Conservation (phyloP, 2,113 vertebrate species). For the Xyrauchen texanus region DNA sequence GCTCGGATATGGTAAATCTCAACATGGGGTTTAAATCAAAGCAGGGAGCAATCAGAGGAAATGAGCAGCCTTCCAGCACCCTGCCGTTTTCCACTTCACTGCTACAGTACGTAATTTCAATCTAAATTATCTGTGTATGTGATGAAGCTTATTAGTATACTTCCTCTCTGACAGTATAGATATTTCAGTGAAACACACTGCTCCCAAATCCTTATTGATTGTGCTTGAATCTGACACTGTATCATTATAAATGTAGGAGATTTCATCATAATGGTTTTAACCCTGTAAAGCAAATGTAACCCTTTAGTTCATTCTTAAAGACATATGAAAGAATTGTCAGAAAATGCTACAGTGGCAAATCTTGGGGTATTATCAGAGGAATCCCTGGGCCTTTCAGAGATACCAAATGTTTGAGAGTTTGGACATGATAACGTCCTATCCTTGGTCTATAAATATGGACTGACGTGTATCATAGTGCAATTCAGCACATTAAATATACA, state of each 20-base stretch:
- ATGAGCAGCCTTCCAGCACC: background rate
- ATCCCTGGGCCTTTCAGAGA: too few species aligned
- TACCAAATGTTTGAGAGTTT: too few species aligned
- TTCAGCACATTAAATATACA: too few species aligned
- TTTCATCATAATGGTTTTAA: background rate
- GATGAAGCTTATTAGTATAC: background rate
- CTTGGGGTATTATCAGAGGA: too few species aligned
- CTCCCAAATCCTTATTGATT: background rate
- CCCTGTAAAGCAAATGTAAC: too few species aligned
- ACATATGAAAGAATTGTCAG: too few species aligned
- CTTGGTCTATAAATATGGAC: too few species aligned
- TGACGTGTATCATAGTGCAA: too few species aligned
- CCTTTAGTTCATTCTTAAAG: too few species aligned
- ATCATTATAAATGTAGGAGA: background rate
- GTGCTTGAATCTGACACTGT: conserved; percentile 6
- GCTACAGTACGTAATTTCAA: too few species aligned
- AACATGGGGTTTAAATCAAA: background rate
- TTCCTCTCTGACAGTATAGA: background rate
- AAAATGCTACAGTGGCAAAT: too few species aligned
- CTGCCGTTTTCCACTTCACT: background rate
- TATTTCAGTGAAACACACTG: background rate
- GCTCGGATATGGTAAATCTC: background rate
- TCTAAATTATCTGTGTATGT: background rate
- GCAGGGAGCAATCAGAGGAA: background rate
- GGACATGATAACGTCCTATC: too few species aligned